Base-by-base conservation (phyloP, 2,113 vertebrate species). In the Perccottus glenii region DNA sequence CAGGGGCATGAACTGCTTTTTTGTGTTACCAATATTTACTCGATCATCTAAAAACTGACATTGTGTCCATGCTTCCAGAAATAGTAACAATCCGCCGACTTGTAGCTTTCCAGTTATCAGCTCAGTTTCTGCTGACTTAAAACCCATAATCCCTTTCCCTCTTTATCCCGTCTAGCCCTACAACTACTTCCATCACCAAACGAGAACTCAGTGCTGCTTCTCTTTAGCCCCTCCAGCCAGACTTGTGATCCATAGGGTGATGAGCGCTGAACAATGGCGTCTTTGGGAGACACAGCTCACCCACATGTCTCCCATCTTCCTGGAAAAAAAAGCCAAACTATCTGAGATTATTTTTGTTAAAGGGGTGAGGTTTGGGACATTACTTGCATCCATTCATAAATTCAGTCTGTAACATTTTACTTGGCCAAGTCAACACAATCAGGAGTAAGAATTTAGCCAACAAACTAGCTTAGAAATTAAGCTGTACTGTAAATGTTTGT, bases 291-390 rank as follows among this genome's bases (percentile, higher is more conserved):
- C 76, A 38, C 81, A 85, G 84, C 80, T 86, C 78, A 92, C 42
- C 73, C 75, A 80, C 88, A 83, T 90, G 84, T 61, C 83, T 42
- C 44, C 47, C 67, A 86, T 85, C 87, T 89, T 89, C 85, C 89
- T 88, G 85, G 81, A 90, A 88, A 90, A 95, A 92, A 94, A 93
- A 91, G 90, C 84, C 79, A 87, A 91, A 93, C 92, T 95, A 91
- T 95, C 60, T 81, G 1, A 49, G 60, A 57, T 52, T 51, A 67
- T 80, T 27, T 27, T 27, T 27, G 1, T 27, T 59, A 67, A 66
- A 58, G 65, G 60, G 75, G 44, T 68, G 64, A n/a, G 59, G 15
- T 15, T 8, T 47, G 5, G 9, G 47, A n/a, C 27, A 12, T 52
- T 33, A 35, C 3, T 8, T 32, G 5, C 11, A 14, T 33, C 44